These are phyloP conservation scores for Asbolus verrucosus DNA, from an alignment of 1,140 invertebrate species.

Conservation along the genomic window DNA sequence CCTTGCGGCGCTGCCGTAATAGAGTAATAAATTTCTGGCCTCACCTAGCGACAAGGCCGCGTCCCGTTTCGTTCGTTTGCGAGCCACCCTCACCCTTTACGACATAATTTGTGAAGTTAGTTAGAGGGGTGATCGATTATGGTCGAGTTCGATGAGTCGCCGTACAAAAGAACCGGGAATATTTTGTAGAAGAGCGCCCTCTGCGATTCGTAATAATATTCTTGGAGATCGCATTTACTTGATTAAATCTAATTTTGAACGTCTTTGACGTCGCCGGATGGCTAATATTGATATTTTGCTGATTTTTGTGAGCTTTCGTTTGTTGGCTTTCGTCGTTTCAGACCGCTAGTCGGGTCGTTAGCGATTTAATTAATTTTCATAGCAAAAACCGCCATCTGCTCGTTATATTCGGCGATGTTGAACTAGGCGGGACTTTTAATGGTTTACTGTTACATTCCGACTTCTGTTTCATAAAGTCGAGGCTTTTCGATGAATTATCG, in stretches of 20 bases:
- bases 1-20: constrained; percentile 7
- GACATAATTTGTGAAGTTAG: constrained; percentile 15
- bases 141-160: background rate
- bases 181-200: too few relatives aligned
- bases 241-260: too few relatives aligned
- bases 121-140: constrained; percentile 23
- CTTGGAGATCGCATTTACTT: background rate
- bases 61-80: constrained; percentile 16
- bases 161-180: too few relatives aligned
- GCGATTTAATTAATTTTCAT: constrained; percentile 13
- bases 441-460: too few relatives aligned
- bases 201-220: too few relatives aligned
- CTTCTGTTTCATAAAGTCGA: too few relatives aligned
- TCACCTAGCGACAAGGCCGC: constrained; percentile 16
- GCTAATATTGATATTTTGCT: too few relatives aligned
- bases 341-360: background rate
- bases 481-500: too few relatives aligned
- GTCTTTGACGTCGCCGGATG: too few relatives aligned
- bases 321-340: background rate
- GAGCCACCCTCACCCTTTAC: background rate
- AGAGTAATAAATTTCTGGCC: constrained; percentile 27
- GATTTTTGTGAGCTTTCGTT: too few relatives aligned
- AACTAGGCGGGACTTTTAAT: too few relatives aligned
- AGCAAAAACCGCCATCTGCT: background rate
- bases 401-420: background rate